Evolutionary conservation across 2,113 vertebrate genomes (phyloP).

Genomic region (Harpagus bidentatus): DNA sequence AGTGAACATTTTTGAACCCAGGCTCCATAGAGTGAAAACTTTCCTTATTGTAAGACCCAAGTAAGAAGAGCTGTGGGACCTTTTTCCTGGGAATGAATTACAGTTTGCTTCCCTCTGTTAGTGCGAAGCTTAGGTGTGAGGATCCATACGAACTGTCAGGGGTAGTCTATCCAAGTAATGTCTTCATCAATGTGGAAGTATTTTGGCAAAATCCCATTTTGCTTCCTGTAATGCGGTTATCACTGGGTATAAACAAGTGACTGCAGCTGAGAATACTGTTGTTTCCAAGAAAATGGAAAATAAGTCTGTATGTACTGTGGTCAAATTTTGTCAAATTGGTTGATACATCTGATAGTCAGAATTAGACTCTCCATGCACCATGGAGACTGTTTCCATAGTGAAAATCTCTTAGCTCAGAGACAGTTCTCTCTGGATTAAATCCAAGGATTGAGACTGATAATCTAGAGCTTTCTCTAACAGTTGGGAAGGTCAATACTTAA

Average conservation of each 20-base stretch:
- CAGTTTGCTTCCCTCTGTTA: background rate
- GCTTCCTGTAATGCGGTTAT: background rate
- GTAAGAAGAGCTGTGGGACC: background rate
- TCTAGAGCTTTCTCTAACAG: background rate
- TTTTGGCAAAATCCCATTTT: background rate
- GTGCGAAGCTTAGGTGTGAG: background rate
- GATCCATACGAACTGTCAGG: background rate
- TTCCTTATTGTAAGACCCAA: background rate
- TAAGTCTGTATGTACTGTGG: background rate
- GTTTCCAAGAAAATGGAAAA: background rate
- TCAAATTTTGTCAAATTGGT: background rate
- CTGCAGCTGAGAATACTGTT: background rate
- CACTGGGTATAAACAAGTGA: background rate
- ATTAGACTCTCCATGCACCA: background rate
- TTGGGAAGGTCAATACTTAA: background rate
- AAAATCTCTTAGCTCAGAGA: conserved; percentile 10
- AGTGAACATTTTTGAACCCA: background rate
- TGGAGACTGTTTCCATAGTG: conserved; percentile 45
- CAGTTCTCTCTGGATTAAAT: conserved; percentile 25
- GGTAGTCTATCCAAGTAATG: background rate
- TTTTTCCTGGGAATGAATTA: background rate
- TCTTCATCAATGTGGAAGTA: background rate
- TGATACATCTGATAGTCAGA: background rate
- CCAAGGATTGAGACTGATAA: conserved; percentile 13
- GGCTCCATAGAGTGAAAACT: background rate